Evolutionary conservation across 2,888 invertebrate species (phyloP).

Genomic region (Lepidocyrtinus sp.): DNA sequence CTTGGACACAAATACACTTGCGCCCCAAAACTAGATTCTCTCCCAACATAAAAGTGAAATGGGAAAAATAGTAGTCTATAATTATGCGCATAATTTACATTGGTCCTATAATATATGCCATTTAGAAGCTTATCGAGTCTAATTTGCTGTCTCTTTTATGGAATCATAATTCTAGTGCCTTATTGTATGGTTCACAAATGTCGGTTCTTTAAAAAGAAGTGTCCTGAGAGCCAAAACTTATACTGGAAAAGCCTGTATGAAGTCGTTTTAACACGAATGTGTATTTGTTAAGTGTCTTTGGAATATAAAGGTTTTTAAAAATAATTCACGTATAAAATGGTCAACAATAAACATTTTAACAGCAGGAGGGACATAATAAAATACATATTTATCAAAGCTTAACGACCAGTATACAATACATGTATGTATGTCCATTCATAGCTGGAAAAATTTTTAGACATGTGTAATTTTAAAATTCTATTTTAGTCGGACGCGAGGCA

Average conservation of each 20-base stretch:
- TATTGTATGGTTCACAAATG: not conserved
- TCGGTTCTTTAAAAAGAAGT: too few relatives aligned
- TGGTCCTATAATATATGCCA: not conserved
- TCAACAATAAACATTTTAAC: slow-evolving; percentile 41
- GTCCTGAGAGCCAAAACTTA: too few relatives aligned
- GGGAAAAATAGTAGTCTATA: not conserved
- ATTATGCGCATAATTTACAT: slow-evolving; percentile 9
- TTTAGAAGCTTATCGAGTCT: slow-evolving; percentile 8
- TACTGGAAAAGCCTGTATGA: too few relatives aligned
- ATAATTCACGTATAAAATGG: not conserved
- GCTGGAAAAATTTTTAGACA: too few relatives aligned
- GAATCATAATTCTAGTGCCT: slow-evolving; percentile 2
- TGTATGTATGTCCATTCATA: too few relatives aligned
- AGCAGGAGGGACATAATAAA: slow-evolving; percentile 43
- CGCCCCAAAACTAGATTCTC: not conserved
- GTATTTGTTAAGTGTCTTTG: too few relatives aligned
- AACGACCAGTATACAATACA: too few relatives aligned
- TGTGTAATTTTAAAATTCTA: slow-evolving; percentile 2
- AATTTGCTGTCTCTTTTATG: slow-evolving; percentile 13
- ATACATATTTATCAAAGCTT: slow-evolving; percentile 35
- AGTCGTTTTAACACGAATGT: too few relatives aligned
- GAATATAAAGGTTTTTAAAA: slow-evolving; percentile 5
- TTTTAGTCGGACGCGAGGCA: not conserved
- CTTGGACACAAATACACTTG: not conserved
- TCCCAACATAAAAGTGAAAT: not conserved